Percentiles rank a stretch among this genome's conserved stretches.
Evolutionary conservation across 2,113 vertebrate species (phyloP).

Genomic region (Tupaia chinensis): DNA sequence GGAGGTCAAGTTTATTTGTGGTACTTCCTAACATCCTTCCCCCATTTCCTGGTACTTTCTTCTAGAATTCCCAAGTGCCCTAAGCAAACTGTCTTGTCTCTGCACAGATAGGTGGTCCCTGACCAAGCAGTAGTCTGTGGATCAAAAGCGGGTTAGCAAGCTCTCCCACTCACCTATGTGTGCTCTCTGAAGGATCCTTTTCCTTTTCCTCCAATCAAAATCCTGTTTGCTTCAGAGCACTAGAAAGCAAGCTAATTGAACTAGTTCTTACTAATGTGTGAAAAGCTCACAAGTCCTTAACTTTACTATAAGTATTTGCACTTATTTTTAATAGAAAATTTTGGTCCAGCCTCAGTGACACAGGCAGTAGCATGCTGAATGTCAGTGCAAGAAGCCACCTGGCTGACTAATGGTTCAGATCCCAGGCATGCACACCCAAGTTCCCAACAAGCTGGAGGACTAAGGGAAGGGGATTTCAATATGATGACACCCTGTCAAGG

Average conservation of each 20-base stretch:
- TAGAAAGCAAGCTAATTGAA: not conserved
- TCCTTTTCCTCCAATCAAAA: not conserved
- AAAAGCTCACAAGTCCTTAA: not conserved
- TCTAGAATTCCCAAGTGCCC: not conserved
- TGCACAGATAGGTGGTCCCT: too few relatives aligned
- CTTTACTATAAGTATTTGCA: not conserved
- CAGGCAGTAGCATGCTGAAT: too few relatives aligned
- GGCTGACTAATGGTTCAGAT: too few relatives aligned
- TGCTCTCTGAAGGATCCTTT: not conserved
- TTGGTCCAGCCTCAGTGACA: too few relatives aligned
- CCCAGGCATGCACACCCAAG: too few relatives aligned
- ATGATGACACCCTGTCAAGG: too few relatives aligned
- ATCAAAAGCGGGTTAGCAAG: too few relatives aligned
- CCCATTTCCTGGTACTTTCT: not conserved
- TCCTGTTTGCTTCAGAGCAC: not conserved
- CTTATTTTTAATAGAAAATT: too few relatives aligned
- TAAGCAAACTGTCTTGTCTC: not conserved
- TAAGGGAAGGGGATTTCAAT: too few relatives aligned
- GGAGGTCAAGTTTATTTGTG: not conserved
- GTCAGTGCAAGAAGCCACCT: too few relatives aligned
- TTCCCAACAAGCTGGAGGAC: too few relatives aligned
- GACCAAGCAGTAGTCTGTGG: too few relatives aligned
- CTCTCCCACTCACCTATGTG: not conserved
- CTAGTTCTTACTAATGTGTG: not conserved
- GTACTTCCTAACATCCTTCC: not conserved